phyloP scores from a whole-genome alignment of 1,140 invertebrate species.

The Euwallacea similis region DNA sequence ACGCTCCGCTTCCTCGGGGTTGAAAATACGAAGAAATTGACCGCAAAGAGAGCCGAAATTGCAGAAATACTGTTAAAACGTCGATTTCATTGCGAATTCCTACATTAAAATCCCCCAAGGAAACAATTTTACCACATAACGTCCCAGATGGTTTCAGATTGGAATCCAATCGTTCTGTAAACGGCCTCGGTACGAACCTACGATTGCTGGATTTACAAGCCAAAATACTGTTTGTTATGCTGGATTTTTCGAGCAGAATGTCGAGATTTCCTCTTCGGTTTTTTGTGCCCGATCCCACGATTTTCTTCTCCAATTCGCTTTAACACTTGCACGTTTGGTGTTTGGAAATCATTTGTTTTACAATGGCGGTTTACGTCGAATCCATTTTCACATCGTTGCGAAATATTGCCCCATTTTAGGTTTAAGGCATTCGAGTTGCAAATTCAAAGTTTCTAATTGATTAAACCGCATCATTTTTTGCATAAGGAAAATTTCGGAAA shows the following conservation, averaged over 20 bases:
- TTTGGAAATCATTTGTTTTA: constrained; percentile 28
- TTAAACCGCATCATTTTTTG: too few relatives aligned
- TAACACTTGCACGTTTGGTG: not conserved
- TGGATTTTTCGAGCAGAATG: constrained; percentile 21
- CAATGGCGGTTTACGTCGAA: not conserved
- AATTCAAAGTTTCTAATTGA: too few relatives aligned
- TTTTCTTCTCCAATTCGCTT: constrained; percentile 18
- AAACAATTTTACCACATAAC: not conserved
- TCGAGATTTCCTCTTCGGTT: constrained; percentile 12
- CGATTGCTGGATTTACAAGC: constrained; percentile 5
- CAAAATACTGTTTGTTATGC: constrained; percentile 27
- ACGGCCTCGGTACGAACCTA: constrained; percentile 24
- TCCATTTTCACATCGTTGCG: not conserved
- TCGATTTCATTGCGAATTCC: constrained; percentile 27
- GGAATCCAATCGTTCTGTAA: constrained; percentile 27
- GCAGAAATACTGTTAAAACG: constrained; percentile 40
- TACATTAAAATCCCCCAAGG: constrained; percentile 4
- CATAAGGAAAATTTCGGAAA: too few relatives aligned
- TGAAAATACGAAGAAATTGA: not conserved
- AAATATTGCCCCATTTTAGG: not conserved
- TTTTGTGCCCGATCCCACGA: constrained; percentile 17
- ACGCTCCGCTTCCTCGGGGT: constrained; percentile 16
- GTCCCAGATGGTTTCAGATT: constrained; percentile 14
- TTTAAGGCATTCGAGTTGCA: not conserved
- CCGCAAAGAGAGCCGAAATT: constrained; percentile 12